Conservation (phyloP, 2,113 vertebrate genomes). For the Lepus timidus region DNA sequence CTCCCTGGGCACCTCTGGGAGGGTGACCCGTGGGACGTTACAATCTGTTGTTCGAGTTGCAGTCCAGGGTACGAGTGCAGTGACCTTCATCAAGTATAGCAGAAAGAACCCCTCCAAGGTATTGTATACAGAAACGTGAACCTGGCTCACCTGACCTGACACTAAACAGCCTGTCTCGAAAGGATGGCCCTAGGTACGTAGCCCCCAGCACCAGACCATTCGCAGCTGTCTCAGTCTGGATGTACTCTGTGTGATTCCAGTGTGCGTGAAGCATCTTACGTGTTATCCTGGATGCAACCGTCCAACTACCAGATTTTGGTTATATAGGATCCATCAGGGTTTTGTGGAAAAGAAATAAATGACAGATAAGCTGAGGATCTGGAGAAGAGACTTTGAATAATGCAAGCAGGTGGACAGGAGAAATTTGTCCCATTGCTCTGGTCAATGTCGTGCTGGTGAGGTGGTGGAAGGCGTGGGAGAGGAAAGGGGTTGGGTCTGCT, state of each 20-base stretch:
- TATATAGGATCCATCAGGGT: background rate
- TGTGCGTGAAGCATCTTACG: background rate
- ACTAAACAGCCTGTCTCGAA: background rate
- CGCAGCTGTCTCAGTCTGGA: background rate
- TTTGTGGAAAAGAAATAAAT: background rate
- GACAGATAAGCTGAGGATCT: background rate
- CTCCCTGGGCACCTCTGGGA: fast-evolving
- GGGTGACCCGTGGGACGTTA: too few relatives aligned
- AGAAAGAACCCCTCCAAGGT: background rate
- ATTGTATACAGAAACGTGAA: background rate
- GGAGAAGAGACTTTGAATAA: background rate
- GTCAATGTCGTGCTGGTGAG: background rate
- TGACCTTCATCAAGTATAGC: background rate
- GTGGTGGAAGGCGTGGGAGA: background rate
- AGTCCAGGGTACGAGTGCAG: background rate
- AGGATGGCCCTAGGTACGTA: background rate
- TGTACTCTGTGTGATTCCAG: background rate
- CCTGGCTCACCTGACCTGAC: background rate
- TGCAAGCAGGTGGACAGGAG: background rate
- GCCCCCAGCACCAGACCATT: background rate
- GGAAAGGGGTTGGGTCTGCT: background rate
- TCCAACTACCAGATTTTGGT: background rate
- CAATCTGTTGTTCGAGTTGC: background rate
- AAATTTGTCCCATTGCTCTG: background rate
- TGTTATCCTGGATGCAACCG: background rate